These are phyloP conservation scores for Homarus gammarus DNA, from an alignment of 2,888 invertebrate genomes.

Conservation along the genomic window DNA sequence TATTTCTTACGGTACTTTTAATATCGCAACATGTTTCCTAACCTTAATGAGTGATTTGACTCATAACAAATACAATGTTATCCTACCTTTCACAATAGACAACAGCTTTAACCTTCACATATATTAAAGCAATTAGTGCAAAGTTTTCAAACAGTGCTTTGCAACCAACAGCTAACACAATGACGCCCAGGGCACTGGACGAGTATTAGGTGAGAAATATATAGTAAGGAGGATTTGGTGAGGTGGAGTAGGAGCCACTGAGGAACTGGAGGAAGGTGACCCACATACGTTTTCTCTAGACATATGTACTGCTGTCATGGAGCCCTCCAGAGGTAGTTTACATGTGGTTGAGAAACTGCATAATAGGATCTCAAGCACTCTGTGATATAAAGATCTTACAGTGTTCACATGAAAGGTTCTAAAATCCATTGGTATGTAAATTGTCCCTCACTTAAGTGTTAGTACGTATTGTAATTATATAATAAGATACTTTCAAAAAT, in stretches of 20 bases:
- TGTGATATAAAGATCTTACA: neutral
- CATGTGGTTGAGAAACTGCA: neutral
- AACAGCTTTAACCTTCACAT: slow-evolving; percentile 72
- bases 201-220: neutral
- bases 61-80: slow-evolving; percentile 70
- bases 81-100: slow-evolving; percentile 72
- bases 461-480: no score
- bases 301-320: neutral
- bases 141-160: slow-evolving; percentile 68
- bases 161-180: slow-evolving; percentile 59
- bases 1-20: slow-evolving; percentile 51
- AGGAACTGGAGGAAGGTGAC: neutral
- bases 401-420: neutral
- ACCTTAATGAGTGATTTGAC: slow-evolving; percentile 60
- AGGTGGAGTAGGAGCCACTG: neutral
- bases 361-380: neutral
- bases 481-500: no score
- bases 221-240: neutral
- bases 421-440: no score
- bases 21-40: slow-evolving; percentile 58
- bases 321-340: neutral
- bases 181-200: slow-evolving; percentile 26
- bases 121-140: slow-evolving; percentile 73
- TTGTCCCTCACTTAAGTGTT: no score
- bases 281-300: neutral